phyloP scores from a whole-genome alignment of 2,113 vertebrate genomes.

The Solenodon paradoxus region DNA sequence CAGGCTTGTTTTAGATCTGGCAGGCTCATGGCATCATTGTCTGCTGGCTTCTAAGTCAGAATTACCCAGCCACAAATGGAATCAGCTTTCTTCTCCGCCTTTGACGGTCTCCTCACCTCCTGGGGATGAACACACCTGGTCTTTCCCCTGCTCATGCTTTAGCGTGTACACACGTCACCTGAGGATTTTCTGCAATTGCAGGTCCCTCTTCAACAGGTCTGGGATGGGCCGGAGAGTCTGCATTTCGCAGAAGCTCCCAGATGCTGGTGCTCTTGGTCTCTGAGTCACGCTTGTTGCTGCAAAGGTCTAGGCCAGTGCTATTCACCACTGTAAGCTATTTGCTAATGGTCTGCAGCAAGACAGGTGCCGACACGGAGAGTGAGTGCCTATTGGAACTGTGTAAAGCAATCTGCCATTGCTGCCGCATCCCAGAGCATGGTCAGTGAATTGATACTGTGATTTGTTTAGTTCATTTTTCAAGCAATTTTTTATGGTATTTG shows the following conservation, averaged over 20 bases:
- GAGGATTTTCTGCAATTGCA: not conserved
- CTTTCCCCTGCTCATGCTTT: not conserved
- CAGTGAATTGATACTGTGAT: not conserved
- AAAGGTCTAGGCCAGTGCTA: not conserved
- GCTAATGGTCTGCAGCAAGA: not conserved
- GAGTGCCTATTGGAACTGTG: not conserved
- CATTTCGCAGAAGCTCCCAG: not conserved
- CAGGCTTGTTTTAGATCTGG: not conserved
- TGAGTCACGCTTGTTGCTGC: not conserved
- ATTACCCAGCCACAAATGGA: not conserved
- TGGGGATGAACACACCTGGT: not conserved
- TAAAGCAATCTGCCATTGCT: not conserved
- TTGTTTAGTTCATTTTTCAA: conserved; percentile 2
- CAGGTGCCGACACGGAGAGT: not conserved
- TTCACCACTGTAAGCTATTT: not conserved
- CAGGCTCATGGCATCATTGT: rapidly evolving
- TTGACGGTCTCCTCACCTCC: not conserved
- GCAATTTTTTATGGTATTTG: not conserved
- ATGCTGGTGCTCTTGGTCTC: not conserved
- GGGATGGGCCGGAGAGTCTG: not conserved
- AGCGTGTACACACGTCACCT: not conserved
- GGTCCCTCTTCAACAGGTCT: not conserved
- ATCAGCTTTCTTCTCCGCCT: not conserved
- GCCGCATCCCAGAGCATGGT: not conserved
- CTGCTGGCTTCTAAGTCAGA: not conserved